A percentile compares a stretch with the other conserved stretches of the same genome.
Evolutionary conservation across 2,113 vertebrate genomes (phyloP).

Genomic region (Hippocampus abdominalis): DNA sequence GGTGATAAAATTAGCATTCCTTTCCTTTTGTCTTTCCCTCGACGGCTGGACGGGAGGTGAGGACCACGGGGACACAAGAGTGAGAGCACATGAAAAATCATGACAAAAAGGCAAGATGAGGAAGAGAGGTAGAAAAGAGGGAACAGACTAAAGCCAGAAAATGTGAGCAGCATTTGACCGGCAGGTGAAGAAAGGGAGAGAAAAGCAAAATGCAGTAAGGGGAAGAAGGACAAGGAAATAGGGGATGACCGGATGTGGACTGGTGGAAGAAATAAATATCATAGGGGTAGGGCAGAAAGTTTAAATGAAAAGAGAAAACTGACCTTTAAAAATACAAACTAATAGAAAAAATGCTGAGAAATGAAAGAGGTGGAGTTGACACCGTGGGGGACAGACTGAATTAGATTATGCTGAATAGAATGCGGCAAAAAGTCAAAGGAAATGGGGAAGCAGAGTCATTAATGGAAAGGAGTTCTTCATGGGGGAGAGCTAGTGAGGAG

Average conservation of each 20-base stretch:
- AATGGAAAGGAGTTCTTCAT: slow-evolving; percentile 30
- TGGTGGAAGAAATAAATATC: slow-evolving; percentile 42
- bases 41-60: slow-evolving; percentile 63
- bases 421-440: slow-evolving; percentile 36
- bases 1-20: slow-evolving; percentile 73
- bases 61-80: slow-evolving; percentile 51
- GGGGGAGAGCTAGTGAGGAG: slow-evolving; percentile 21
- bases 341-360: slow-evolving; percentile 33
- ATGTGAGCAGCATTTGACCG: slow-evolving; percentile 25
- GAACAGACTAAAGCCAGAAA: slow-evolving; percentile 30
- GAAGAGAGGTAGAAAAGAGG: slow-evolving; percentile 13
- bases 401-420: slow-evolving; percentile 52
- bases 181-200: slow-evolving; percentile 17
- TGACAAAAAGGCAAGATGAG: slow-evolving; percentile 45
- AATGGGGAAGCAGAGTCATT: slow-evolving; percentile 25
- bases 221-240: slow-evolving; percentile 27
- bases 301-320: slow-evolving; percentile 22
- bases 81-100: slow-evolving; percentile 42
- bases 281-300: background rate
- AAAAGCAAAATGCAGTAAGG: slow-evolving; percentile 18
- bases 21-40: slow-evolving; percentile 60
- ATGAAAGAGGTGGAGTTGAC: slow-evolving; percentile 41
- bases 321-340: slow-evolving; percentile 58
- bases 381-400: slow-evolving; percentile 41
- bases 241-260: slow-evolving; percentile 42